These are phyloP conservation scores for Callipepla squamata DNA, from an alignment of 2,113 vertebrate species.

Conservation along the genomic window DNA sequence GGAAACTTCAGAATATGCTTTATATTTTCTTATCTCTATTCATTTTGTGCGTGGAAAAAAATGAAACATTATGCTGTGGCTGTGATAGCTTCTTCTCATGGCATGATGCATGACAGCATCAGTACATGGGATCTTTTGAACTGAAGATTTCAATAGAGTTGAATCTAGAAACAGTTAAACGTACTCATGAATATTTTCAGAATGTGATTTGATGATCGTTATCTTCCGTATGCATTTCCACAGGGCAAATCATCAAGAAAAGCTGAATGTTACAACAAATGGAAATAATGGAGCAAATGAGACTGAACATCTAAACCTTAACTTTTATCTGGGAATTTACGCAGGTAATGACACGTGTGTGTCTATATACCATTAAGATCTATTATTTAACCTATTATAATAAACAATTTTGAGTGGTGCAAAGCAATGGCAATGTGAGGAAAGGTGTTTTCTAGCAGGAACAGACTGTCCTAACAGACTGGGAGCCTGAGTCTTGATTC, in stretches of 20 bases:
- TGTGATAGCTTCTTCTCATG: neutral
- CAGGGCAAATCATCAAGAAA: conserved; percentile 77
- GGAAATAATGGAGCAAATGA: conserved; percentile 42
- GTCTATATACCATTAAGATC: neutral
- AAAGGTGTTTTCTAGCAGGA: conserved; percentile 28
- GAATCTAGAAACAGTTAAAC: neutral
- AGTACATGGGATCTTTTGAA: neutral
- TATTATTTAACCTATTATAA: neutral
- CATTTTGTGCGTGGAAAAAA: neutral
- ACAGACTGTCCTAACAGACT: conserved; percentile 46
- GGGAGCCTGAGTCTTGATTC: conserved; percentile 31
- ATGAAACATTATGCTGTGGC: neutral
- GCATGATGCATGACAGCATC: neutral
- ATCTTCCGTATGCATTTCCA: conserved; percentile 46
- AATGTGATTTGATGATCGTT: neutral
- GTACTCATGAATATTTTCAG: neutral
- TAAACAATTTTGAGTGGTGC: neutral
- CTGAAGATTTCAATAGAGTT: neutral
- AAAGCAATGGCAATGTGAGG: neutral
- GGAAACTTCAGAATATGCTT: neutral
- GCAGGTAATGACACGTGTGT: conserved; percentile 82
- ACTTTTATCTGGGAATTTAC: conserved; percentile 89
- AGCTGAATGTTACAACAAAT: conserved; percentile 67
- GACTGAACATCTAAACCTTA: conserved; percentile 80
- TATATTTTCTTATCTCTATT: neutral